phyloP scores from a whole-genome alignment of 2,113 vertebrate genomes.

The Terrapene triunguis region DNA sequence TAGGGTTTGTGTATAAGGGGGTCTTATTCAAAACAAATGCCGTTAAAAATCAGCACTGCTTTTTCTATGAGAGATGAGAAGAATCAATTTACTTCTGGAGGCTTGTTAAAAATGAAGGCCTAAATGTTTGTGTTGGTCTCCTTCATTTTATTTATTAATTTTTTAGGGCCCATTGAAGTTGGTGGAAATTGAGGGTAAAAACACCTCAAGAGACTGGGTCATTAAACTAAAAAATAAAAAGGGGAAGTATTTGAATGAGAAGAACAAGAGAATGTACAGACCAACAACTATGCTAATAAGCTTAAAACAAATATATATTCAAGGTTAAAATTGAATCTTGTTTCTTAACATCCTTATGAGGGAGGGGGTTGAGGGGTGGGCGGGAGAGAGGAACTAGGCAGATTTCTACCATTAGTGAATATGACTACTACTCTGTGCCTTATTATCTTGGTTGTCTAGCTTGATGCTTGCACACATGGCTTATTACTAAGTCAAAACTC shows the following conservation, averaged over 20 bases:
- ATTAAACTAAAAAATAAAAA: constrained; percentile 6
- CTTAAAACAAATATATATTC: neutral
- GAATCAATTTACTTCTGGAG: neutral
- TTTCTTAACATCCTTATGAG: neutral
- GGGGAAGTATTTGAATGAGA: neutral
- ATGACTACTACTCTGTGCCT: neutral
- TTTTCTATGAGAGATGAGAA: neutral
- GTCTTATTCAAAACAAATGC: neutral
- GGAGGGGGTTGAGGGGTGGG: neutral
- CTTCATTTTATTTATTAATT: constrained; percentile 6
- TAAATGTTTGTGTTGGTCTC: neutral
- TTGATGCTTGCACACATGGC: neutral
- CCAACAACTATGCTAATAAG: constrained; percentile 2
- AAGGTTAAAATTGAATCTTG: neutral
- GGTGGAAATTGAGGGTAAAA: constrained; percentile 1
- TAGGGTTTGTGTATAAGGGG: neutral
- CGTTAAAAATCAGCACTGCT: neutral
- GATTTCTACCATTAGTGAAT: neutral
- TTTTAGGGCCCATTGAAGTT: neutral
- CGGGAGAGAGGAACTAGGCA: neutral
- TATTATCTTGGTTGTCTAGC: neutral
- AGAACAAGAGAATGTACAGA: constrained; percentile 5
- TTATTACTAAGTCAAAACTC: neutral
- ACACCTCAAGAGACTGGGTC: neutral
- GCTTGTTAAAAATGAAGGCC: neutral